These are phyloP conservation scores for Amblyteles armatorius DNA, from an alignment of 2,888 invertebrate species.

Conservation along the genomic window DNA sequence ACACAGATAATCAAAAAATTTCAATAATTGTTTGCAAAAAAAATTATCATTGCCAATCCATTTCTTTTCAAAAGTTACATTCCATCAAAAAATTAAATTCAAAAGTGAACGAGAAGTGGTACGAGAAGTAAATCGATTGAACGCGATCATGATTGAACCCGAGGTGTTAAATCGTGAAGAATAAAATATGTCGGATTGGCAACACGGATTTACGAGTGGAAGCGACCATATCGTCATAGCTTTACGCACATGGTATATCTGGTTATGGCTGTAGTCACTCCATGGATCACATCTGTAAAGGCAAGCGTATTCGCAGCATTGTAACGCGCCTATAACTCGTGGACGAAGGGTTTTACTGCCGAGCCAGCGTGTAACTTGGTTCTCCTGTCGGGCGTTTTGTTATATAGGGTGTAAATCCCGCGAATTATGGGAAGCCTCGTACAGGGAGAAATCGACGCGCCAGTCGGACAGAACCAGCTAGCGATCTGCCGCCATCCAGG, in stretches of 20 bases:
- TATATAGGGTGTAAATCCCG: constrained; percentile 27
- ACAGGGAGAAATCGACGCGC: constrained; percentile 4
- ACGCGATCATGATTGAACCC: neutral
- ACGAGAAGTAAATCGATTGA: neutral
- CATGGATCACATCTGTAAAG: constrained; percentile 6
- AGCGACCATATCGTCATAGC: neutral
- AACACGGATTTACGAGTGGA: neutral
- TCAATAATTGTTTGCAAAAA: neutral
- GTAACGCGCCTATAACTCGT: constrained; percentile 4
- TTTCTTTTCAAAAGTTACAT: neutral
- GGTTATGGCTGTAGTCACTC: constrained; percentile 20
- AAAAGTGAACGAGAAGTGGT: neutral
- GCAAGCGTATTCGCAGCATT: constrained; percentile 9
- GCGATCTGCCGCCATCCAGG: neutral
- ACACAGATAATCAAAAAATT: neutral
- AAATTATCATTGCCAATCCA: no score
- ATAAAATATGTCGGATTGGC: neutral
- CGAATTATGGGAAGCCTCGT: neutral
- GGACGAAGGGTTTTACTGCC: constrained; percentile 33
- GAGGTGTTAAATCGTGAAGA: neutral
- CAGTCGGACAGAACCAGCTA: neutral
- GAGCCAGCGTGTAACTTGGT: constrained; percentile 5
- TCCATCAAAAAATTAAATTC: neutral
- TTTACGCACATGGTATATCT: neutral
- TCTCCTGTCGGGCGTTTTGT: constrained; percentile 15